phyloP scores from a whole-genome alignment of 2,888 invertebrate genomes.

The Tetranychus truncatus region DNA sequence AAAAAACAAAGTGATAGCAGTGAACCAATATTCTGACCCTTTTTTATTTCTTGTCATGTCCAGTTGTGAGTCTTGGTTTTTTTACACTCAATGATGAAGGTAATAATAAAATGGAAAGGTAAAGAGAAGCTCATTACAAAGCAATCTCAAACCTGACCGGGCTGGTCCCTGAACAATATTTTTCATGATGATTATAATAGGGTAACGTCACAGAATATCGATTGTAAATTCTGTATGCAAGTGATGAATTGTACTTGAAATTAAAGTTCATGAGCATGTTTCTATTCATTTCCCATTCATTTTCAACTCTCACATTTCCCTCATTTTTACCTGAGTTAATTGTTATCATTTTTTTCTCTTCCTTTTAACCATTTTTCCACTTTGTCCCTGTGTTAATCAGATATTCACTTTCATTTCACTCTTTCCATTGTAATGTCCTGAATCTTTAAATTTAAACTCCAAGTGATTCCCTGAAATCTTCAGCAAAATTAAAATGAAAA shows the following conservation, averaged over 20 bases:
- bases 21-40: not conserved
- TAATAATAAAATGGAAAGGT: not conserved
- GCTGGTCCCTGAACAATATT: not conserved
- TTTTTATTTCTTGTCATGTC: constrained; percentile 6
- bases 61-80: not conserved
- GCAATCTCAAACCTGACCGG: not conserved
- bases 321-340: too few species aligned
- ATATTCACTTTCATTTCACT: too few species aligned
- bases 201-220: not conserved
- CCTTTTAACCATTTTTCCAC: too few species aligned
- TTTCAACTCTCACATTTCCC: too few species aligned
- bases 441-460: too few species aligned
- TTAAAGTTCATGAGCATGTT: not conserved
- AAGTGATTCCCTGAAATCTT: too few species aligned
- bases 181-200: too few species aligned
- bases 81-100: not conserved
- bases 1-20: not conserved
- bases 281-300: not conserved
- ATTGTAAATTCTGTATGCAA: not conserved
- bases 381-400: too few species aligned
- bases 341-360: too few species aligned
- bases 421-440: too few species aligned
- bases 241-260: not conserved
- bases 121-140: not conserved
- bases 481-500: too few species aligned